phyloP scores from a whole-genome alignment of 2,888 invertebrate genomes.

The Chaetogeoica ovagalla region DNA sequence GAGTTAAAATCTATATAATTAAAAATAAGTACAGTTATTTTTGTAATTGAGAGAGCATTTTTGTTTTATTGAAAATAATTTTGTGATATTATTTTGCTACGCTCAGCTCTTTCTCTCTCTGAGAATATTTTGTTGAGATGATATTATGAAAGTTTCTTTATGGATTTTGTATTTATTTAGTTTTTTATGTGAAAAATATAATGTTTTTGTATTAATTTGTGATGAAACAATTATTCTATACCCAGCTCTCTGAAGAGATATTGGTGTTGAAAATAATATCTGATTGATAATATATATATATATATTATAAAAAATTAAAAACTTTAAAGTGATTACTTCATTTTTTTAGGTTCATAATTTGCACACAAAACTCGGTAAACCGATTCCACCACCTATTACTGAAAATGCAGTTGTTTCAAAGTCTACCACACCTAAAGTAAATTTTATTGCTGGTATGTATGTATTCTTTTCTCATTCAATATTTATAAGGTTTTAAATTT shows the following conservation, averaged over 20 bases:
- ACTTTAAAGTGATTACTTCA: neutral
- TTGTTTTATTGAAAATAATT: no score
- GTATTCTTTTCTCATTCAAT: neutral
- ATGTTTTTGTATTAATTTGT: neutral
- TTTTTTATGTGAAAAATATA: neutral
- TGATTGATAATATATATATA: constrained; percentile 3
- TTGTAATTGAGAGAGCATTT: no score
- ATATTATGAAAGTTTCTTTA: constrained; percentile 31
- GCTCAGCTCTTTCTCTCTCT: constrained; percentile 52
- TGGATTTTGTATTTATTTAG: constrained; percentile 15
- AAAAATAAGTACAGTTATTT: neutral
- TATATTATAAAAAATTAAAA: neutral
- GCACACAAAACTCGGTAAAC: constrained; percentile 95
- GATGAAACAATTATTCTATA: constrained; percentile 37
- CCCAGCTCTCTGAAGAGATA: constrained; percentile 52
- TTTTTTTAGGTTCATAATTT: constrained; percentile 74
- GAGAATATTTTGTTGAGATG: constrained; percentile 34
- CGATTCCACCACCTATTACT: constrained; percentile 93
- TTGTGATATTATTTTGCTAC: constrained; percentile 13
- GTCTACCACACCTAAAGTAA: constrained; percentile 76
- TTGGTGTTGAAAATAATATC: constrained; percentile 21
- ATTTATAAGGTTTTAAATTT: neutral
- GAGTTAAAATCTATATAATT: neutral
- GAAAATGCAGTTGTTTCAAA: constrained; percentile 70
- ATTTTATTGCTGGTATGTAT: constrained; percentile 73